phyloP scores from a whole-genome alignment of 2,113 vertebrate genomes.

The Lepidothrix coronata region DNA sequence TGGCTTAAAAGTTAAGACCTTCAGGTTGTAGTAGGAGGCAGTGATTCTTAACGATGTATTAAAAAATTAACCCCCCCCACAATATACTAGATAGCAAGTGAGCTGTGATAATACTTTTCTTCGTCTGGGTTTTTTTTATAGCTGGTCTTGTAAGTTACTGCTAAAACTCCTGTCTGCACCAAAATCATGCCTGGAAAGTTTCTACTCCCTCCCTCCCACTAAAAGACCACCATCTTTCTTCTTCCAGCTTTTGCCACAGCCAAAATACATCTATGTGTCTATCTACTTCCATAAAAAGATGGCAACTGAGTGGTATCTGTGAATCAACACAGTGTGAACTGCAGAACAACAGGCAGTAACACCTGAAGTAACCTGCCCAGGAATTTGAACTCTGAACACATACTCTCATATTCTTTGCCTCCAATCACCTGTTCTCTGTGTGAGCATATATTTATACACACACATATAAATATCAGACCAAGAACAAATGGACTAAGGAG shows the following conservation, averaged over 20 bases:
- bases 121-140: not conserved
- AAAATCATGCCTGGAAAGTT: not conserved
- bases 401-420: not conserved
- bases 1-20: not conserved
- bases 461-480: not conserved
- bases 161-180: not conserved
- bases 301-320: not conserved
- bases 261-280: not conserved
- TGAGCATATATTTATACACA: not conserved
- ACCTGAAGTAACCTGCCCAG: not conserved
- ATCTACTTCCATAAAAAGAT: not conserved
- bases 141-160: not conserved
- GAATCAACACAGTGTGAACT: not conserved
- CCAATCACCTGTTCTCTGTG: not conserved
- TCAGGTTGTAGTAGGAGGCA: not conserved
- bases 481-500: not conserved
- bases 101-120: not conserved
- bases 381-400: not conserved
- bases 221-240: not conserved
- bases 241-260: not conserved
- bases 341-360: not conserved
- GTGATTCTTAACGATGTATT: not conserved
- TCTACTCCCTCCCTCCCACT: not conserved
- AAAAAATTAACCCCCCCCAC: not conserved
- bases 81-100: not conserved